Percentiles rank a stretch among this genome's conserved stretches.
These are phyloP conservation scores for Heliconius charithonia DNA, from an alignment of 2,888 invertebrate genomes.

Conservation along the genomic window DNA sequence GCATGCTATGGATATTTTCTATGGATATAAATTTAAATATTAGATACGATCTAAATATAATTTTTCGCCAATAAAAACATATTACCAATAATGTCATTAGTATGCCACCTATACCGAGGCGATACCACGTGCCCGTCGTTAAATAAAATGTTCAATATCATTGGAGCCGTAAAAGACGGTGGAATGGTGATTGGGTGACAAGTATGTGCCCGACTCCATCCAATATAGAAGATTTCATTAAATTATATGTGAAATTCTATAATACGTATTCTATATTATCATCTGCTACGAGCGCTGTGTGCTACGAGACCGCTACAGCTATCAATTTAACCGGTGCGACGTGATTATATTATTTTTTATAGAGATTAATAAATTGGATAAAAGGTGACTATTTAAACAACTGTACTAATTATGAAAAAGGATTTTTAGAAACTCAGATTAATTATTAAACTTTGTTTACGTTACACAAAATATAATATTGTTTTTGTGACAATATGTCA, in stretches of 20 bases:
- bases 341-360: conserved; percentile 32
- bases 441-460: neutral
- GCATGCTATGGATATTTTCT: too few species aligned
- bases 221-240: conserved; percentile 49
- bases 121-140: conserved; percentile 61
- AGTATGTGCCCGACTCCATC: conserved; percentile 64
- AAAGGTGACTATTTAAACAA: neutral
- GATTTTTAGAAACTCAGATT: neutral
- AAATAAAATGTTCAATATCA: conserved; percentile 68
- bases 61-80: conserved; percentile 48
- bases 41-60: conserved; percentile 22
- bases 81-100: conserved; percentile 55
- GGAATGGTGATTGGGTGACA: conserved; percentile 67
- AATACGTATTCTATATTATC: conserved; percentile 61
- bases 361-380: conserved; percentile 1
- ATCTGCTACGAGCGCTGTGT: conserved; percentile 49
- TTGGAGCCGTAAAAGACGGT: conserved; percentile 63
- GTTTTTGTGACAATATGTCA: neutral
- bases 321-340: conserved; percentile 25
- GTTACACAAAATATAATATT: neutral
- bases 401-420: neutral
- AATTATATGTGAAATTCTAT: conserved; percentile 54
- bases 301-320: conserved; percentile 38
- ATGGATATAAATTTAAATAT: neutral
- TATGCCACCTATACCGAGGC: conserved; percentile 53